Evolutionary conservation across 2,113 vertebrate species (phyloP), one percentile per base, ranked within the genome.

Genomic region (Apaloderma vittatum): DNA sequence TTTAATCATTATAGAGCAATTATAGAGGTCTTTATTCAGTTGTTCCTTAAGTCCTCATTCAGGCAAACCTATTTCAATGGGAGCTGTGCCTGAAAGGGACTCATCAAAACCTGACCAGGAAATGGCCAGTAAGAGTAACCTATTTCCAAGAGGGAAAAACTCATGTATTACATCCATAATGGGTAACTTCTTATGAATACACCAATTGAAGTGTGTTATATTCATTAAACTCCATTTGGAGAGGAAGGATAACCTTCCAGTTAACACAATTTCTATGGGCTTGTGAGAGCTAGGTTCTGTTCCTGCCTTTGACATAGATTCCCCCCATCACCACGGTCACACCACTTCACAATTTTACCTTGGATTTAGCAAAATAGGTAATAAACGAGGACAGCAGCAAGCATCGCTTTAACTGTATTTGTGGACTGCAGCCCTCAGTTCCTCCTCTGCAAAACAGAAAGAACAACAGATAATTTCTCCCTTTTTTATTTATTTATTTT

Each of bases 61-160:
- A 97, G 88, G 94, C 92, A 96, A 97, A 96, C 92, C 93, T 84
- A 58, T 96, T 97, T 97, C 96, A 96, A 90, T 94, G 96, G 94
- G 85, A 96, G 14, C 93, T 88, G 92, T 86, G 96, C 88, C 94
- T 97, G 97, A 97, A 96, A 97, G 65, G 65, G 86, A 92, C 96
- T 95, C 97, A 96, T 96, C 96, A 96, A 97, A 96, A 97, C 92
- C 96, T 96, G 94, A 95, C 96, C 94, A 97, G 93, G 96, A 97
- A 96, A 94, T 97, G 96, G 90, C 97, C 92, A 94, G 93, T 96
- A 96, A 96, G 82, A 96, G 96, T 70, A 88, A 97, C 92, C 51
- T 68, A 95, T 90, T 97, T 97, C 92, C 96, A 95, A 93, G 96
- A 96, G 93, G 95, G 97, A 96, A 96, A 97, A 97, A 95, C 90